Evolutionary conservation across 2,888 invertebrate species (phyloP).

Genomic region (Elgonia sp.): DNA sequence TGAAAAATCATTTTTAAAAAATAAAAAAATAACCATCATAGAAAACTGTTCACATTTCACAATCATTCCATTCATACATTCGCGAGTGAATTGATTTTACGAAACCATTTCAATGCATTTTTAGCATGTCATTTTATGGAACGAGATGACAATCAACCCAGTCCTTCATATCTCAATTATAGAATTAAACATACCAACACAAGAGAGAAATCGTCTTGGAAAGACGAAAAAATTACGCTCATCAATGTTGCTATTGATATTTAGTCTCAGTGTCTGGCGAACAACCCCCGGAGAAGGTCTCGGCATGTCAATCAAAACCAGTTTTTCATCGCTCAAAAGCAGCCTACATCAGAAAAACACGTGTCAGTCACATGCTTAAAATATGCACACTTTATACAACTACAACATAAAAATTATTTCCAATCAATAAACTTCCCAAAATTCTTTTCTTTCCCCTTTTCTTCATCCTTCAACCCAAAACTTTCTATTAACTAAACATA

Average conservation of each 20-base stretch:
- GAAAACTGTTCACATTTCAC: background rate
- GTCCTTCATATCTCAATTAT: conserved; percentile 59
- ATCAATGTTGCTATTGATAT: conserved; percentile 62
- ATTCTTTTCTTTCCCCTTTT: too few species aligned
- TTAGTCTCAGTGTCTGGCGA: conserved; percentile 43
- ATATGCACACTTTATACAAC: conserved; percentile 15
- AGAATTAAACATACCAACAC: conserved; percentile 38
- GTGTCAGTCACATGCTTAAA: conserved; percentile 42
- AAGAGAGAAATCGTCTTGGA: conserved; percentile 26
- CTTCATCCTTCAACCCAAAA: too few species aligned
- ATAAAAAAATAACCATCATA: too few species aligned
- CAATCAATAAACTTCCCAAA: too few species aligned
- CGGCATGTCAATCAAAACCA: conserved; percentile 41
- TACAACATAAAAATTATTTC: background rate
- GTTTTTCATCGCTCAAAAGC: conserved; percentile 33
- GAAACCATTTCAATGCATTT: conserved; percentile 16
- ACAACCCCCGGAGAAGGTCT: conserved; percentile 48
- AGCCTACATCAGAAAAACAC: conserved; percentile 31
- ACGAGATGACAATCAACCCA: conserved; percentile 32
- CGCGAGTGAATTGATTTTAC: background rate
- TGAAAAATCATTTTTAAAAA: too few species aligned
- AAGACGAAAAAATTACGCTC: conserved; percentile 26
- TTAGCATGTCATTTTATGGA: conserved; percentile 13
- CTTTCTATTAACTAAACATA: too few species aligned
- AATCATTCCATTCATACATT: background rate